Base-by-base conservation (phyloP, 2,113 vertebrate species). In the Melospiza georgiana region DNA sequence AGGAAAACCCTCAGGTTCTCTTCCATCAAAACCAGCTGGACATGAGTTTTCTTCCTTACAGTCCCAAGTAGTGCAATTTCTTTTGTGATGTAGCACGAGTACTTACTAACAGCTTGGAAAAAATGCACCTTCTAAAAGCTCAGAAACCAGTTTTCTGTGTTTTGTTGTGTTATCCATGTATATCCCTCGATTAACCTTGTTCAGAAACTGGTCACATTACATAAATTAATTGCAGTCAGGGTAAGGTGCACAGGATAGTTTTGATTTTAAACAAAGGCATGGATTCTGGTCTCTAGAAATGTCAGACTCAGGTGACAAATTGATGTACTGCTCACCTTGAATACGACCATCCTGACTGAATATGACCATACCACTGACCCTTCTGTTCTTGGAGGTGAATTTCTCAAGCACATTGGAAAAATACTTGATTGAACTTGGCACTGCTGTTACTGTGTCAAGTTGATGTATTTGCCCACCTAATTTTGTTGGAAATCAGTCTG, bases 151-250 rank as follows among this genome's bases (percentile, higher is more conserved):
- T 67, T 59, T 58, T 20, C 33, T 71, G 4, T 59, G 21, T 68
- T 83, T 49, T 78, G 5, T 27, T 90, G 5, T 78, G 27, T 55
- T 73, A 18, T 5, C 9, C 6, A 3, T 33, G 25, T 31, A 19
- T 9, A 9, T 63, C 35, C 24, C 7, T 65, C 0, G 0, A 52
- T 51, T 69, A 65, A 33, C 65, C 30, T 39, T 69, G 9, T 20
- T 79, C 12, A 49, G n/a, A 74, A 59, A 33, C 28, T 41, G 15
- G 44, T 69, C 30, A 22, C 4, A 3, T 84, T 46, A 15, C 14
- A 11, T 51, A 25, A 75, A 33, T 51, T 9, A 66, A 57, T 46
- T 71, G 2, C 27, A 4, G 35, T 39, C 77, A 54, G 27, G 52
- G 15, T 13, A 65, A 55, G 33, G 33, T 83, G 33, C 28, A 22